phyloP scores from a whole-genome alignment of 2,797 vertebrate genomes.

The Aldrovandia affinis region DNA sequence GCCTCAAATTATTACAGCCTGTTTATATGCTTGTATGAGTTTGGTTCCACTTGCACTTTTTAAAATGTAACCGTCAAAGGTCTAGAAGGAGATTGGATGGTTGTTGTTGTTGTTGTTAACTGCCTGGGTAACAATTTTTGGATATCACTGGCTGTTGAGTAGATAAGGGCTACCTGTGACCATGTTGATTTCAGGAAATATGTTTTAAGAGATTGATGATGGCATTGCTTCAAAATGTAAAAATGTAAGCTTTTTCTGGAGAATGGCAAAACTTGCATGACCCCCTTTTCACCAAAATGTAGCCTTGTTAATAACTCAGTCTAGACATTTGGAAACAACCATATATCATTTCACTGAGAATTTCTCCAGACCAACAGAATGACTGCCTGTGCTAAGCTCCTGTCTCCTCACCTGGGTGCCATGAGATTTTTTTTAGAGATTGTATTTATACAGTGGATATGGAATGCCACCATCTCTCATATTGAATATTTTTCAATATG shows the following conservation, averaged over 20 bases:
- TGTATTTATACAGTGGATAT: neutral
- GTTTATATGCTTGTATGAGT: constrained; percentile 61
- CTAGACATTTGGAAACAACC: neutral
- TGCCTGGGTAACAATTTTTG: neutral
- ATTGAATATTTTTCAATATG: neutral
- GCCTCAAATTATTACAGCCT: constrained; percentile 65
- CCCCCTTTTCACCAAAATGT: neutral
- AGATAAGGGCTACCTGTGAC: neutral
- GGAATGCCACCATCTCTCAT: no score
- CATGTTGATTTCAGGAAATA: neutral
- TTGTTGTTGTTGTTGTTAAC: neutral
- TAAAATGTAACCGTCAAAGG: constrained; percentile 52
- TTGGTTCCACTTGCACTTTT: constrained; percentile 55
- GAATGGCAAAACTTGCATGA: neutral
- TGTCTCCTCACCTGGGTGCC: neutral
- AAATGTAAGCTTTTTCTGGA: neutral
- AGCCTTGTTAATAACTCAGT: neutral
- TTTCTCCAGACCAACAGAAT: neutral
- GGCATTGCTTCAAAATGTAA: neutral
- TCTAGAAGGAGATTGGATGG: neutral
- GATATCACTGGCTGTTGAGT: neutral
- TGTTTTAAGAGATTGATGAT: no score
- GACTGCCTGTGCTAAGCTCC: neutral
- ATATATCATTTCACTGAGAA: neutral
- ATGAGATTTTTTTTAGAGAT: neutral